Percentiles rank a stretch among this genome's conserved stretches.
phyloP scores from a whole-genome alignment of 2,113 vertebrate genomes.

The Spilogale gracilis region DNA sequence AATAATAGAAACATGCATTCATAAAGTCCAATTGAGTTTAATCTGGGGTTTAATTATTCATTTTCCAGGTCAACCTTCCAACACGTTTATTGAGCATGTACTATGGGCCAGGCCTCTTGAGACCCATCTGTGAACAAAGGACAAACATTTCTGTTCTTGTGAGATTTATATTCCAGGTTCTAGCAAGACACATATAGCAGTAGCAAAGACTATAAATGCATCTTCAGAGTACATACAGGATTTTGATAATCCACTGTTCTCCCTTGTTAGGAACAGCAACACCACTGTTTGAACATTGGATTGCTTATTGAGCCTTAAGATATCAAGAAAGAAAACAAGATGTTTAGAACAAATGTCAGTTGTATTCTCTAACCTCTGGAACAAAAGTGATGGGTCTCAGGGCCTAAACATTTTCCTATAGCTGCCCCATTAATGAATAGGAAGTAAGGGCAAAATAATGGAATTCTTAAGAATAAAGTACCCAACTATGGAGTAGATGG shows the following conservation, averaged over 20 bases:
- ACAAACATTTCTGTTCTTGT: neutral
- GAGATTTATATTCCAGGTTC: neutral
- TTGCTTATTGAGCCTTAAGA: neutral
- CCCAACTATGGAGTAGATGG: neutral
- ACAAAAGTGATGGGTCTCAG: neutral
- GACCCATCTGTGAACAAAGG: neutral
- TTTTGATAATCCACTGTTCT: neutral
- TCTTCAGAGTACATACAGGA: neutral
- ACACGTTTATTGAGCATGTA: neutral
- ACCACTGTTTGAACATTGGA: neutral
- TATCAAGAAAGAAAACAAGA: neutral
- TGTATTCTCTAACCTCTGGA: neutral
- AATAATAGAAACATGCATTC: neutral
- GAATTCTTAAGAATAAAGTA: neutral
- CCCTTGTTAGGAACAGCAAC: neutral
- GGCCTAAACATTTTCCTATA: neutral
- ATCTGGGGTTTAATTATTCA: neutral
- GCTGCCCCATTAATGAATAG: neutral
- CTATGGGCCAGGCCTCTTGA: neutral
- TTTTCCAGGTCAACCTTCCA: neutral
- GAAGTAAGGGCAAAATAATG: neutral
- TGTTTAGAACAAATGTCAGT: neutral
- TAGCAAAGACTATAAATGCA: neutral
- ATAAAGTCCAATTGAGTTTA: neutral
- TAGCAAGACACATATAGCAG: neutral